Evolutionary conservation across 2,113 vertebrate species (phyloP).

Genomic region (Sorex fumeus): DNA sequence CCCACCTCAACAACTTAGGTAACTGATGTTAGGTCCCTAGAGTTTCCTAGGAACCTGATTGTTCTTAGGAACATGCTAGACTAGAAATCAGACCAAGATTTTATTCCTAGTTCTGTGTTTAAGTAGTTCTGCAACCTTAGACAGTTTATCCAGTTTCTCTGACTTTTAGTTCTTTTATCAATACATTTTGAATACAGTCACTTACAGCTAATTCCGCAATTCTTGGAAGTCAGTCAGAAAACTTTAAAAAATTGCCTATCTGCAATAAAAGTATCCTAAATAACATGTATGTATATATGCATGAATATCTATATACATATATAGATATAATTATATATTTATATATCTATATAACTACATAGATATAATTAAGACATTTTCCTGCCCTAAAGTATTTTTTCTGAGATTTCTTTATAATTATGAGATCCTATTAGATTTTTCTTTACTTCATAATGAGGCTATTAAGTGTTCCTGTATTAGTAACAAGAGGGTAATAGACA

Average conservation of each 20-base stretch:
- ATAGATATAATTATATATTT: too few species aligned
- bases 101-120: constrained; percentile 38
- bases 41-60: constrained; percentile 73
- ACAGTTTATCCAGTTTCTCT: constrained; percentile 25
- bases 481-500: constrained; percentile 30
- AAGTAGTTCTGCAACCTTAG: constrained; percentile 32
- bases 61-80: constrained; percentile 59
- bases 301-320: too few species aligned
- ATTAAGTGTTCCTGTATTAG: neutral
- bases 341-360: too few species aligned
- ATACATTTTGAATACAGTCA: neutral
- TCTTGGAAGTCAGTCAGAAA: constrained; percentile 48
- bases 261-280: neutral
- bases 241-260: neutral
- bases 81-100: constrained; percentile 54
- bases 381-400: constrained; percentile 33
- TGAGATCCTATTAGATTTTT: neutral
- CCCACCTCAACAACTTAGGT: constrained; percentile 82
- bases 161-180: neutral
- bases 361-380: too few species aligned
- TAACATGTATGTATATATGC: neutral
- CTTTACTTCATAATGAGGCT: neutral
- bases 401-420: neutral
- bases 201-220: constrained; percentile 19
- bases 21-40: constrained; percentile 79